Evolutionary conservation across 2,888 invertebrate genomes (phyloP).

Genomic region (Cactoblastis cactorum): DNA sequence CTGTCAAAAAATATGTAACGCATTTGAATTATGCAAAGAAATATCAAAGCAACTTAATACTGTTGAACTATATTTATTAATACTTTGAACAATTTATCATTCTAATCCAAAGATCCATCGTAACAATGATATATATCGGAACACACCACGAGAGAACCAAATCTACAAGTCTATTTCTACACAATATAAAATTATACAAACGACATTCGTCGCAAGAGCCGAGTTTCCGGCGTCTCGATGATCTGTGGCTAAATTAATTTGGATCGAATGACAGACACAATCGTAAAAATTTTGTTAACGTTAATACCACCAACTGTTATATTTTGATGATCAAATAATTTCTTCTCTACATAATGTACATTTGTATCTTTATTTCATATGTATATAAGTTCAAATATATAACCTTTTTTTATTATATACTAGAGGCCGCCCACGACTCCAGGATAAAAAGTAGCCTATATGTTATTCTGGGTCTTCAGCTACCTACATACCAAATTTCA

Average conservation of each 20-base stretch:
- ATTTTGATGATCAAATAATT: too few relatives aligned
- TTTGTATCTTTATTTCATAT: too few relatives aligned
- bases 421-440: too few relatives aligned
- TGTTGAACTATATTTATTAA: neutral
- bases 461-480: too few relatives aligned
- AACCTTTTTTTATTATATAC: too few relatives aligned
- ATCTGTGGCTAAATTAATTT: neutral
- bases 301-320: too few relatives aligned
- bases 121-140: neutral
- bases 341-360: too few relatives aligned
- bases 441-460: too few relatives aligned
- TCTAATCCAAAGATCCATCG: neutral
- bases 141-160: neutral
- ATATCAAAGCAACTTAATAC: neutral
- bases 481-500: too few relatives aligned
- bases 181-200: neutral
- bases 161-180: conserved; percentile 2
- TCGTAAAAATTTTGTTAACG: too few relatives aligned
- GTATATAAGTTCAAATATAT: too few relatives aligned
- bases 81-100: neutral
- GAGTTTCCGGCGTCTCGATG: neutral
- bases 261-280: neutral
- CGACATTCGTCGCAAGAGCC: neutral
- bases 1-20: neutral
- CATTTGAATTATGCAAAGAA: neutral